Evolutionary conservation across 1,140 invertebrate genomes (phyloP), one percentile per base, ranked within the genome.

Genomic region (Drosophila leontia): DNA sequence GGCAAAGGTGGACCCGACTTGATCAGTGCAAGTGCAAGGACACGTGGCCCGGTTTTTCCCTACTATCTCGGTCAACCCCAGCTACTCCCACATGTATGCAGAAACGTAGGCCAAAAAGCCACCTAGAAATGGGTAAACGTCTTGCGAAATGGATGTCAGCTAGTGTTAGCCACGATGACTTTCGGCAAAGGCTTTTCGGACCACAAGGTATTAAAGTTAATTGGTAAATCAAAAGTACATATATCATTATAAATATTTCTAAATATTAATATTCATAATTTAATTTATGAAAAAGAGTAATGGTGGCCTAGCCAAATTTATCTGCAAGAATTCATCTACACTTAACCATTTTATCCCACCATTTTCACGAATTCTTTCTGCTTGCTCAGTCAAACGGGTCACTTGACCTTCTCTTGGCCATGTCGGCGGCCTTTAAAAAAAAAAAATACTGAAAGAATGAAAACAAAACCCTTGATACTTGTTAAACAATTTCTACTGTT

Each of bases 351-450:
- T 44, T 59, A 32, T 7, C 26, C 26, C 34, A 23, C 64, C 34
- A 39, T 19, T 19, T 32, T 5, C 23, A 37, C 29, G 1, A 51
- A 32, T 42, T 42, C 17, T 23, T 42, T 50, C 37, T 32, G 53
- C 35, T 19, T 32, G 17, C 41, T 35, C 37, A 44, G 53, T 51
- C 29, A 72, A 69, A 56, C 63, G 67, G 37, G 32, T 68, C 68
- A 70, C 64, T 80, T 80, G 72, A 87, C 77, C 80, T 88, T 75
- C n/a, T 59, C 58, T 78, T 65, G 64, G 67, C 53, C 75, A 48
- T 78, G 69, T 78, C 15, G 60, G 39, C 11, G 61, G 76, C 71
- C 69, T 61, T n/a, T 15, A 51, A 58, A 69, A 75, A 58, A 75
- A 58, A 55, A 63, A n/a, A 4, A 37, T 37, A 32, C 13, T 34